Percentiles rank a stretch among this genome's conserved stretches.
Conservation (phyloP, 2,797 vertebrate species). For the Clarias platycephalus region DNA sequence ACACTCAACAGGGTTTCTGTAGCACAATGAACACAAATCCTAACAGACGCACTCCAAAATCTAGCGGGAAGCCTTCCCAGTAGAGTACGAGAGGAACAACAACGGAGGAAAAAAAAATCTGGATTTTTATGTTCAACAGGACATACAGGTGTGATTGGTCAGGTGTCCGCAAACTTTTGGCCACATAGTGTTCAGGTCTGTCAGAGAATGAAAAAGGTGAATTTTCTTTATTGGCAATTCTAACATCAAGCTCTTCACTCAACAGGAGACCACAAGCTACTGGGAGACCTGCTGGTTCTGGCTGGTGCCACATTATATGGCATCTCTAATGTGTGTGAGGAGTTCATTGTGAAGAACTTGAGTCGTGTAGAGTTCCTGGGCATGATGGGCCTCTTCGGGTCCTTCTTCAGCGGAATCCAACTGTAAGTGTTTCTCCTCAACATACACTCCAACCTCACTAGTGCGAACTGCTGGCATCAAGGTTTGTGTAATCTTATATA, state of each 20-base stretch:
- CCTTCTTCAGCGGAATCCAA: constrained; percentile 96
- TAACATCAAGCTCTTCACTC: background rate
- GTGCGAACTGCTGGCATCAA: background rate
- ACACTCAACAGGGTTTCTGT: background rate
- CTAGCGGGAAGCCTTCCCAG: background rate
- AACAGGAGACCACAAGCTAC: constrained; percentile 88
- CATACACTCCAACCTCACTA: background rate
- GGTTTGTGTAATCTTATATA: background rate
- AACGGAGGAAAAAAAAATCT: background rate
- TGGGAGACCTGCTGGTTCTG: constrained; percentile 90
- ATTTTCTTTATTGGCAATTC: background rate
- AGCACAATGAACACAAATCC: background rate
- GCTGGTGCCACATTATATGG: constrained; percentile 88
- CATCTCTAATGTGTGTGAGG: constrained; percentile 91
- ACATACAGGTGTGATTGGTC: too few species aligned
- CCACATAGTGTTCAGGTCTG: too few species aligned
- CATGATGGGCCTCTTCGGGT: constrained; percentile 95
- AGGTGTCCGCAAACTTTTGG: background rate
- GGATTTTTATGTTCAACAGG: background rate
- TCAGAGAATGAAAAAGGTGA: background rate
- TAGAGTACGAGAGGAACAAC: background rate
- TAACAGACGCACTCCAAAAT: background rate
- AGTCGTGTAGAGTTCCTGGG: constrained; percentile 92
- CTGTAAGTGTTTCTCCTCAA: constrained; percentile 80
- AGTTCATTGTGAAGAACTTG: constrained; percentile 91